A percentile compares a stretch with the other conserved stretches of the same genome.
These are phyloP conservation scores for Philereme transversata DNA, from an alignment of 2,888 invertebrate species.

Conservation along the genomic window DNA sequence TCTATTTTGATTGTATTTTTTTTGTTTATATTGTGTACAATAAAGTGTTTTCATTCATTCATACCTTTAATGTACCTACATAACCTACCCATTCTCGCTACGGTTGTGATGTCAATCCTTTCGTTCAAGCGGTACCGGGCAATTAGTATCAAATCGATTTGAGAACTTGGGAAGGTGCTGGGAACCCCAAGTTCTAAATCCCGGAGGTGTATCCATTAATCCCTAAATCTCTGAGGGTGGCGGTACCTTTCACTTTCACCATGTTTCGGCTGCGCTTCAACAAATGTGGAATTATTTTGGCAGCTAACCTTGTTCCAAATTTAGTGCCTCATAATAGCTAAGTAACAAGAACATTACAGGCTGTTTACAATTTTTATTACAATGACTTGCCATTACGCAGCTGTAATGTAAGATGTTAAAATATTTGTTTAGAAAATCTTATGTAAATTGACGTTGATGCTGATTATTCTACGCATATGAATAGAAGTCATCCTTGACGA, in stretches of 20 bases:
- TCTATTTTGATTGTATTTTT: no score
- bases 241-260: conserved; percentile 45
- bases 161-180: conserved; percentile 53
- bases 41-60: no score
- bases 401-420: not conserved
- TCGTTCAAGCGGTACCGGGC: conserved; percentile 12
- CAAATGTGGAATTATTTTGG: conserved; percentile 13
- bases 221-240: conserved; percentile 66
- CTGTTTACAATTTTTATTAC: conserved; percentile 11
- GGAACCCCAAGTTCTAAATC: conserved; percentile 62
- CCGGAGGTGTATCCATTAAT: conserved; percentile 66
- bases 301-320: conserved; percentile 8
- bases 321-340: conserved; percentile 4
- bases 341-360: conserved; percentile 12
- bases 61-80: no score
- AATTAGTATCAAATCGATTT: conserved; percentile 39
- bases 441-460: not conserved
- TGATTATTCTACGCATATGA: conserved; percentile 27
- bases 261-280: conserved; percentile 9
- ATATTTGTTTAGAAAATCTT: not conserved
- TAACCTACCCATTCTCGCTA: not conserved
- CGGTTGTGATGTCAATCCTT: conserved; percentile 13
- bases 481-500: conserved; percentile 43
- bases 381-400: conserved; percentile 1
- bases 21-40: no score